Conservation (phyloP, 2,888 invertebrate genomes). For the Ormyrus rosae region DNA sequence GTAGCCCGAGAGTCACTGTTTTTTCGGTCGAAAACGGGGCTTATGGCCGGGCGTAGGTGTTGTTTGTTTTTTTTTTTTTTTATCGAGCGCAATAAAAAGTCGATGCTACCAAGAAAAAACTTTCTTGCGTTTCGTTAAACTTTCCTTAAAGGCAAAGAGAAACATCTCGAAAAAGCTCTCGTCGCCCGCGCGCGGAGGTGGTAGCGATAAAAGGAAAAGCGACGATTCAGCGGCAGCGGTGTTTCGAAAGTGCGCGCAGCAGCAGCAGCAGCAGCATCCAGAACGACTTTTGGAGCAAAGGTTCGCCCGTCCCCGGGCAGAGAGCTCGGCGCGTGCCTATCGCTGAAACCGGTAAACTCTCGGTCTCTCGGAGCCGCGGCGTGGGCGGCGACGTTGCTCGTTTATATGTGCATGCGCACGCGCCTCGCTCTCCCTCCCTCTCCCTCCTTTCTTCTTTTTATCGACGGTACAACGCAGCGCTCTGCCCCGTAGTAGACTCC, state of each 20-base stretch:
- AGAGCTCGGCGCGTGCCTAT: slow-evolving; percentile 26
- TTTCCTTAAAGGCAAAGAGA: too few species aligned
- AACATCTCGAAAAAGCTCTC: too few species aligned
- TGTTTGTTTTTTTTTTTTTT: too few species aligned
- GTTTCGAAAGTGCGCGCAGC: slow-evolving; percentile 23
- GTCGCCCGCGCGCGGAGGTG: neutral
- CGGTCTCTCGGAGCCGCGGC: neutral
- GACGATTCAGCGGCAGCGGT: neutral
- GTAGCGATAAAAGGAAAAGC: neutral
- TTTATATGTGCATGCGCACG: slow-evolving; percentile 31
- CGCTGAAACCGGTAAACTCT: slow-evolving; percentile 46
- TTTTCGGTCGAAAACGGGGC: too few species aligned
- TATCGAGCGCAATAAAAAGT: too few species aligned
- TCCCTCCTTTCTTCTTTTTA: slow-evolving; percentile 11
- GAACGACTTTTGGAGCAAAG: slow-evolving; percentile 44
- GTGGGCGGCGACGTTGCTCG: slow-evolving; percentile 35
- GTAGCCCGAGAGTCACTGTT: neutral
- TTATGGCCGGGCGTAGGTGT: too few species aligned
- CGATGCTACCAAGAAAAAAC: too few species aligned
- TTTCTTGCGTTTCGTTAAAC: too few species aligned
- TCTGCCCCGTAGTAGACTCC: too few species aligned
- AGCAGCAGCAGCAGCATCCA: neutral
- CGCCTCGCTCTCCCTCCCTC: neutral
- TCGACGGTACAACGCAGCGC: neutral
- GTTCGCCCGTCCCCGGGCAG: neutral